Evolutionary conservation across 2,113 vertebrate genomes (phyloP), one percentile per base, ranked within the genome.

Genomic region (Osmerus eperlanus): DNA sequence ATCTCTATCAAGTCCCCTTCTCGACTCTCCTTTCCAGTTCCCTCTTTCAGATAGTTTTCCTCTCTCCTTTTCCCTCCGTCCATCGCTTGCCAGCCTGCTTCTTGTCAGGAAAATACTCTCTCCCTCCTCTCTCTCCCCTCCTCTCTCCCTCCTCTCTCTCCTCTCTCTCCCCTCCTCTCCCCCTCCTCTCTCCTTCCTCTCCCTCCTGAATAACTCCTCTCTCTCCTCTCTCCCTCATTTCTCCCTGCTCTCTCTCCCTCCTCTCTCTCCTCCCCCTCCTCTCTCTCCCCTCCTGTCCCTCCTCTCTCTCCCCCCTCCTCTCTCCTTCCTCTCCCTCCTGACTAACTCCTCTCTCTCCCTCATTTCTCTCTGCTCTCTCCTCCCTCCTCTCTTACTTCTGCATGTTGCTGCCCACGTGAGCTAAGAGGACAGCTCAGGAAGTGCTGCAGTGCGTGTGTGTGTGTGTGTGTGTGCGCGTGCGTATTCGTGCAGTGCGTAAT

Each of bases 321-420:
- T 47, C 29, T 66, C 65, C 62, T 32, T 77, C 63, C 62, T 14
- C 14, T 75, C 65, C 66, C 15, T 2, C 36, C 36, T 60, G 21
- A 21, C 21, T 21, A 21, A 21, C 21, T 21, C 21, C 69, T 47
- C 78, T 81, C n/a, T n/a, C 56, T 59, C 78, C 78, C 72, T 67
- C 67, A 18, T 5, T 15, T 64, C 28, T 21, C 8, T 2, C 63
- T n/a, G 2, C 8, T 5, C 63, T 15, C 78, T 62, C 13, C 72
- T 60, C 21, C 18, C 4, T 6, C n/a, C 18, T 64, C 18, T 65
- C 32, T 32, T 47, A 16, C 41, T 47, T 6, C 58, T 60, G 58
- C 28, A 23, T 63, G 61, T 63, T 15, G 15, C 61, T 63, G 28
- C 61, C 28, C 15, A 16, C 15, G 9, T 47, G 32, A n/a, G 63